Percentiles rank a stretch among this genome's conserved stretches.
These are phyloP conservation scores for Candoia aspera DNA, from an alignment of 2,113 vertebrate genomes.

Conservation along the genomic window DNA sequence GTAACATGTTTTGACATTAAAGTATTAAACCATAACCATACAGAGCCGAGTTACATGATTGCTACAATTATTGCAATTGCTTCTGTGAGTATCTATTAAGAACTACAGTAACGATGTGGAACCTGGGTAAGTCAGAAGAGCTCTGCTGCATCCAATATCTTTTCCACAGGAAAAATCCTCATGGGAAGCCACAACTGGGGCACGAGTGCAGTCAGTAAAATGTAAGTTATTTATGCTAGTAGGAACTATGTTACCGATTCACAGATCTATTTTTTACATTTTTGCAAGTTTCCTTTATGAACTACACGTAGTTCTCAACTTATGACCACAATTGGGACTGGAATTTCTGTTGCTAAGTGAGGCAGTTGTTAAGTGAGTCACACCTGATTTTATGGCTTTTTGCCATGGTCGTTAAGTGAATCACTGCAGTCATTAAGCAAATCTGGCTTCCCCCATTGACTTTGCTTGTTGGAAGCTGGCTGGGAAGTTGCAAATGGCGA, in stretches of 20 bases:
- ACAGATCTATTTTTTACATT: background rate
- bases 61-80: too few species aligned
- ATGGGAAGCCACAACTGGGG: background rate
- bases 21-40: background rate
- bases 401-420: too few species aligned
- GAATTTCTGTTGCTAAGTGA: too few species aligned
- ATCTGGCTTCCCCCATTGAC: too few species aligned
- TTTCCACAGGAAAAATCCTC: background rate
- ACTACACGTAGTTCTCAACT: background rate
- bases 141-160: background rate
- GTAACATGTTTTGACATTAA: background rate
- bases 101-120: background rate
- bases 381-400: too few species aligned
- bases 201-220: background rate
- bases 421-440: too few species aligned
- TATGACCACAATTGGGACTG: too few species aligned
- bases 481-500: too few species aligned
- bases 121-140: background rate
- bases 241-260: background rate
- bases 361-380: too few species aligned
- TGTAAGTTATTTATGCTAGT: background rate
- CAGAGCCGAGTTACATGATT: background rate
- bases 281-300: background rate
- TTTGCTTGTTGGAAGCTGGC: too few species aligned
- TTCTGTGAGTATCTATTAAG: background rate